Percentiles rank a stretch among this genome's conserved stretches.
These are phyloP conservation scores for Drosophila lacertosa DNA, from an alignment of 1,140 invertebrate species.

Conservation along the genomic window DNA sequence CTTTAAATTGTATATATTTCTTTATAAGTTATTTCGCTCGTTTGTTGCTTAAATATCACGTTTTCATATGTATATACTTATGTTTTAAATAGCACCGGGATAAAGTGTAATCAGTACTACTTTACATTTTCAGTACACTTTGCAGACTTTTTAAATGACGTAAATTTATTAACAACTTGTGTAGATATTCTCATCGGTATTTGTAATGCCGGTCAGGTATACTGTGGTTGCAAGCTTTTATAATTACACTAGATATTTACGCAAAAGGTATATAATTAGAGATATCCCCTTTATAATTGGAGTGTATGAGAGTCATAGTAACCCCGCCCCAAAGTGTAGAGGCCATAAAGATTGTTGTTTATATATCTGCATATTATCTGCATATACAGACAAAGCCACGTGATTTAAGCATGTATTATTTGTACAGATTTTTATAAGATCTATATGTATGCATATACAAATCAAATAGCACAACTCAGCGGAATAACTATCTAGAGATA, in stretches of 20 bases:
- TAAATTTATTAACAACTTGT: not conserved
- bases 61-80: no score
- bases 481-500: conserved; percentile 15
- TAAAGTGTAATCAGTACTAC: no score
- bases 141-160: not conserved
- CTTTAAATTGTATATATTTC: no score
- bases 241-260: not conserved
- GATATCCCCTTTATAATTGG: conserved; percentile 5
- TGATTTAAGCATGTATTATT: conserved; percentile 56
- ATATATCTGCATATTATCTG: conserved; percentile 56
- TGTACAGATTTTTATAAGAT: conserved; percentile 57
- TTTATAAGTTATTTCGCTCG: no score
- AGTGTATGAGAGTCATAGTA: conserved; percentile 17
- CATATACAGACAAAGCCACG: conserved; percentile 35
- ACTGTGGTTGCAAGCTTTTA: not conserved
- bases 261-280: conserved; percentile 1
- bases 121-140: no score
- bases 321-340: conserved; percentile 24
- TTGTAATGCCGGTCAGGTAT: conserved; percentile 11
- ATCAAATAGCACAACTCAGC: conserved; percentile 21
- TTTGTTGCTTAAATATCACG: no score
- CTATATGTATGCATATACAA: conserved; percentile 11
- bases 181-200: not conserved
- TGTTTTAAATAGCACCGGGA: no score
- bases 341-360: conserved; percentile 57